Evolutionary conservation across 2,797 vertebrate genomes (phyloP).

Genomic region (Scolopax bukidnonensis): DNA sequence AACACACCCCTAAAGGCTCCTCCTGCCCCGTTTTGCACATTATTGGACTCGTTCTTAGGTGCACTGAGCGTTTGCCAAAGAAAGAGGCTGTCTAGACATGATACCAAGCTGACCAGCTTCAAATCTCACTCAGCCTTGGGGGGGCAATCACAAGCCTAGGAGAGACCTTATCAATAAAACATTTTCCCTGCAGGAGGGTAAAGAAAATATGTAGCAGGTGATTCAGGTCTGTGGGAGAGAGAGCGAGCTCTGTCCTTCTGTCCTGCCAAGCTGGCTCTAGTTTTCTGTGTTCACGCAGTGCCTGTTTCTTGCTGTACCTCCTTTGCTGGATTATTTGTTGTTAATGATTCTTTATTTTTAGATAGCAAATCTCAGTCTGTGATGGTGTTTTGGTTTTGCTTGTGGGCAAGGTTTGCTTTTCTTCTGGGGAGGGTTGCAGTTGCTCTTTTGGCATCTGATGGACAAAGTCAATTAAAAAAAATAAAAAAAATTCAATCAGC

Average conservation of each 20-base stretch:
- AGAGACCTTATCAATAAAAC: conserved; percentile 44
- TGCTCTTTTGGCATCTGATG: conserved; percentile 36
- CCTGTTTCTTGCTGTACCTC: background rate
- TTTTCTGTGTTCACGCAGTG: background rate
- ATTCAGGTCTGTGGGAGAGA: background rate
- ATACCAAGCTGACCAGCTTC: conserved; percentile 1
- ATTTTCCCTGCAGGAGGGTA: conserved; percentile 9
- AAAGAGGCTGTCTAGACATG: background rate
- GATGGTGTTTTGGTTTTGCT: background rate
- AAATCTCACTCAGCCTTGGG: background rate
- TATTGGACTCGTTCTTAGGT: background rate
- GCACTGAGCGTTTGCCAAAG: background rate
- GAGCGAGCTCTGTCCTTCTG: background rate
- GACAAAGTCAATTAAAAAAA: background rate
- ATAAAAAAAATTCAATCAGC: background rate
- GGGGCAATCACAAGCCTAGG: background rate
- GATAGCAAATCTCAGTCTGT: conserved; percentile 57
- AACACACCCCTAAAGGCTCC: background rate
- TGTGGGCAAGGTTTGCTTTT: conserved; percentile 14
- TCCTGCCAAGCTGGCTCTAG: background rate
- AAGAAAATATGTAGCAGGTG: background rate
- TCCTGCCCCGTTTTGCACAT: background rate
- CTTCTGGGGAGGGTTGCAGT: conserved; percentile 40
- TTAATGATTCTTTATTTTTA: conserved; percentile 69
- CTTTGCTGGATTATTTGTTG: conserved; percentile 38